Percentiles rank a stretch among this genome's conserved stretches.
phyloP scores from a whole-genome alignment of 64 coral and sea anemone genomes.

The Platygyra sinensis region DNA sequence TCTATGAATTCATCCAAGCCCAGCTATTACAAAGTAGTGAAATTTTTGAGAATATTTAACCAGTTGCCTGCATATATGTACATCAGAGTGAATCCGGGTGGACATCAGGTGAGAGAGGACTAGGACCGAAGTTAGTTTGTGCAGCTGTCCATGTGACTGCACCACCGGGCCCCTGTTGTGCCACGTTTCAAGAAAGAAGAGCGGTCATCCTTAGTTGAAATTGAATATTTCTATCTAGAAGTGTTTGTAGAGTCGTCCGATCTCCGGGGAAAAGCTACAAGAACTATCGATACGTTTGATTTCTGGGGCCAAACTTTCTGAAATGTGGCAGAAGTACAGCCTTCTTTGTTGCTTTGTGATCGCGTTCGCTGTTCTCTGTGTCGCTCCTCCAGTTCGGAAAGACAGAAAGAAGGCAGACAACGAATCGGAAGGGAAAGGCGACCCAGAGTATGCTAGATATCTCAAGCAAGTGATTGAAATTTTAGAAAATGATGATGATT shows the following conservation, averaged over 20 bases:
- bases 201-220: neutral
- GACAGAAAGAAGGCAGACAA: constrained; percentile 27
- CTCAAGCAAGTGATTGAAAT: constrained; percentile 98
- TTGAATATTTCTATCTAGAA: neutral
- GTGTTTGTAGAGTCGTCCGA: neutral
- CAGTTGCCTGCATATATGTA: no score
- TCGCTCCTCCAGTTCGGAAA: constrained; percentile 82
- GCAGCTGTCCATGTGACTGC: constrained; percentile 25
- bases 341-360: constrained; percentile 4
- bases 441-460: constrained; percentile 94
- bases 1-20: no score
- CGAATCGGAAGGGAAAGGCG: constrained; percentile 39
- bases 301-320: neutral
- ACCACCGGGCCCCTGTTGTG: neutral
- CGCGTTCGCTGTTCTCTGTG: constrained; percentile 27
- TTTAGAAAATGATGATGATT: constrained; percentile 96
- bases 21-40: neutral
- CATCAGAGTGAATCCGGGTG: no score
- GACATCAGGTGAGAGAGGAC: neutral
- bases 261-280: neutral
- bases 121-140: neutral
- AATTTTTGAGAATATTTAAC: neutral
- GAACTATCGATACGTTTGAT: neutral
- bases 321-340: constrained; percentile 20
- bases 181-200: constrained; percentile 36